Conservation (phyloP, 2,797 vertebrate genomes). For the Lepilemur septentrionalis region DNA sequence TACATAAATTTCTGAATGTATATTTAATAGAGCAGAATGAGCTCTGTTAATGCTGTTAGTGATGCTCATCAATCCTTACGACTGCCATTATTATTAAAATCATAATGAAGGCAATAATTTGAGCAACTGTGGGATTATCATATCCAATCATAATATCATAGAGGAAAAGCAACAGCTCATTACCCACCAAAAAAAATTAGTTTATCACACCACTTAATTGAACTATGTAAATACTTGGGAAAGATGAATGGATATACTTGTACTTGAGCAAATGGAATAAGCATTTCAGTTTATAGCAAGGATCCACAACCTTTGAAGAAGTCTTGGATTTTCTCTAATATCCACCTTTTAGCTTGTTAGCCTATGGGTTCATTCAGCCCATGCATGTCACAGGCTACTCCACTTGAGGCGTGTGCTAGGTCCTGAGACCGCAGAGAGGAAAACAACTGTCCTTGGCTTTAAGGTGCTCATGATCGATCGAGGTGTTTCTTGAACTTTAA, state of each 20-base stretch:
- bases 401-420: neutral
- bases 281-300: neutral
- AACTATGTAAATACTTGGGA: neutral
- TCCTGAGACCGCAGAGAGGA: neutral
- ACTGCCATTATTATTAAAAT: neutral
- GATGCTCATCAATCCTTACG: neutral
- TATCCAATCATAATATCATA: neutral
- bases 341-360: neutral
- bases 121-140: neutral
- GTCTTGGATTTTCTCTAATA: neutral
- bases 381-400: neutral
- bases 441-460: neutral
- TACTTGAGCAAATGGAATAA: neutral
- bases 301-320: neutral
- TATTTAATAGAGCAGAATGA: neutral
- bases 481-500: neutral
- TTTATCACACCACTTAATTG: constrained; percentile 7
- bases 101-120: neutral
- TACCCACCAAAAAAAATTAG: neutral
- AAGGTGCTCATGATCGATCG: neutral
- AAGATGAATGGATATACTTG: neutral
- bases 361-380: neutral
- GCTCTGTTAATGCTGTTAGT: neutral
- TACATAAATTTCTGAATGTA: neutral
- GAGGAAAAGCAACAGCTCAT: constrained; percentile 21